Percentiles rank a stretch among this genome's conserved stretches.
These are phyloP conservation scores for Neoniphon sammara DNA, from an alignment of 2,797 vertebrate genomes.

Conservation along the genomic window DNA sequence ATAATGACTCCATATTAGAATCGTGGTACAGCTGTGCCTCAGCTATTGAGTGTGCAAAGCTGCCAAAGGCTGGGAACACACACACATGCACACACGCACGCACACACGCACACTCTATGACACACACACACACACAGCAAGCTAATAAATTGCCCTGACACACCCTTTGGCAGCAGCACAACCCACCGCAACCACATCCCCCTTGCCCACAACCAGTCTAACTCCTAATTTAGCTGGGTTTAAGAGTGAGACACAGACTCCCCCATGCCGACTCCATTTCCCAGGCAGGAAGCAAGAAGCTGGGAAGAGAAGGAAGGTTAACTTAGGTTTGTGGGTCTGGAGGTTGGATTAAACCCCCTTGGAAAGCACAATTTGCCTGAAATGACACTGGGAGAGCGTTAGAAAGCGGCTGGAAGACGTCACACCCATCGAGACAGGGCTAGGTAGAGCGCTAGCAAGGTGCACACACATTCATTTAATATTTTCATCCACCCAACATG, in stretches of 20 bases:
- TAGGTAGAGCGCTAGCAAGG: conserved; percentile 13
- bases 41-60: conserved; percentile 75
- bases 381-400: conserved; percentile 39
- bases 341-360: conserved; percentile 62
- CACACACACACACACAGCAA: conserved; percentile 48
- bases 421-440: conserved; percentile 19
- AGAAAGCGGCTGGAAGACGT: conserved; percentile 40
- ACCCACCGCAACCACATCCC: conserved; percentile 77
- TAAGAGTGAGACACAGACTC: conserved; percentile 68
- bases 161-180: conserved; percentile 74
- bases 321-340: conserved; percentile 53
- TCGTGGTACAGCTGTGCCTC: conserved; percentile 80
- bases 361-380: conserved; percentile 53
- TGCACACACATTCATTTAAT: conserved; percentile 17
- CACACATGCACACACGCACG: conserved; percentile 24
- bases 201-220: conserved; percentile 70
- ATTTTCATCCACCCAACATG: conserved; percentile 30
- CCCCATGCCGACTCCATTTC: conserved; percentile 55
- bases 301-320: conserved; percentile 42
- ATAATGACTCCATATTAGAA: conserved; percentile 82
- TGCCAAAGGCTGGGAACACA: conserved; percentile 75
- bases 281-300: conserved; percentile 46
- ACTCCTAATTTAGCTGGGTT: conserved; percentile 77
- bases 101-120: conserved; percentile 33
- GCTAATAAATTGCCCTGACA: conserved; percentile 79